A percentile compares a stretch with the other conserved stretches of the same genome.
Conservation (phyloP, 1,140 invertebrate species). For the Drosophila kurseongensis region DNA sequence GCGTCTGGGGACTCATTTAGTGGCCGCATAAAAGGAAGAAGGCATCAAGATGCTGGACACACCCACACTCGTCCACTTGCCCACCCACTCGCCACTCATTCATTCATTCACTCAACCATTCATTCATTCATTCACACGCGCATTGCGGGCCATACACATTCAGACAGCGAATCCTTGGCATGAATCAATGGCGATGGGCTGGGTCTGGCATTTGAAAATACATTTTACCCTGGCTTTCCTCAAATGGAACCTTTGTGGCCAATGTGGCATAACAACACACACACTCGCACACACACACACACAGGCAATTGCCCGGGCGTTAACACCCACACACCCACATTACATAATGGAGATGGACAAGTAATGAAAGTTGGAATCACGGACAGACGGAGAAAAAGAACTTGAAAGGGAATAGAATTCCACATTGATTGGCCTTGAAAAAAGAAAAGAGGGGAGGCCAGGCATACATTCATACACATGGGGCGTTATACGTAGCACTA, state of each 20-base stretch:
- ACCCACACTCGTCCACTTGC: conserved; percentile 7
- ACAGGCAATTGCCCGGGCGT: conserved; percentile 22
- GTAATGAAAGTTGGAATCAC: conserved; percentile 63
- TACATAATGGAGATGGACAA: conserved; percentile 54
- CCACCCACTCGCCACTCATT: background rate
- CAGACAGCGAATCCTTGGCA: conserved; percentile 48
- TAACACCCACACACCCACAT: conserved; percentile 39
- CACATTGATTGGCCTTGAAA: conserved; percentile 61
- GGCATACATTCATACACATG: background rate
- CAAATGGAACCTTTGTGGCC: conserved; percentile 39
- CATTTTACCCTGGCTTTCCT: conserved; percentile 21
- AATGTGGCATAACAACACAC: conserved; percentile 35
- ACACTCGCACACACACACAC: conserved; percentile 12
- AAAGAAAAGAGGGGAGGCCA: background rate
- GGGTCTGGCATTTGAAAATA: conserved; percentile 54
- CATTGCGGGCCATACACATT: conserved; percentile 50
- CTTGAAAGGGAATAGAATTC: conserved; percentile 36
- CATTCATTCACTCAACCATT: conserved; percentile 7
- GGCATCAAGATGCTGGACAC: conserved; percentile 41
- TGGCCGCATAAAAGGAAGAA: conserved; percentile 44
- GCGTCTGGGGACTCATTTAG: conserved; percentile 71
- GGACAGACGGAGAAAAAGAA: conserved; percentile 5
- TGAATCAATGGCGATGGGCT: conserved; percentile 65
- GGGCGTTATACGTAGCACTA: background rate
- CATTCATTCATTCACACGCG: conserved; percentile 31